Evolutionary conservation across 2,888 invertebrate genomes (phyloP), one percentile per base, ranked within the genome.

Genomic region (Spodoptera littoralis): DNA sequence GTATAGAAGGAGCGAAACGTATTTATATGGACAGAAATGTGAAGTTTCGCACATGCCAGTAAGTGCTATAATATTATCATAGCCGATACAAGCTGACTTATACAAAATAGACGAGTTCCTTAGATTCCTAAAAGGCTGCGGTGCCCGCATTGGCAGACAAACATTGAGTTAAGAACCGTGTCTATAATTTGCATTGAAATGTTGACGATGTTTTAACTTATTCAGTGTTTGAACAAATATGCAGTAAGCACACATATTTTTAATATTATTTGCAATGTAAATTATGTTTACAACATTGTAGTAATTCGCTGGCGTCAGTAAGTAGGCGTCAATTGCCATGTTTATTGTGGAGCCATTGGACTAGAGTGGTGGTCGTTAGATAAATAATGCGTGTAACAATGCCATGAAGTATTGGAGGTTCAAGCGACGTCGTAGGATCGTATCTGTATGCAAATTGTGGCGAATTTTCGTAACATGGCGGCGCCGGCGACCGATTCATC

Each of bases 401-500:
- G 82, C 84, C 84, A 81, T 84, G 83, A 84, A 79, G 82, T 83
- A 85, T 87, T 77, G 70, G 67, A 67, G 71, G 73, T 69, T 76
- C 72, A 60, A 67, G 56, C 62, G 66, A 60, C 58, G 74, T 87
- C 80, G 78, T 81, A 77, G 88, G 89, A 90, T 91, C 79, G 84
- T 90, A 92, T 91, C 90, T 89, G 79, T 90, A 91, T 92, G 92
- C 89, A 92, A 92, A 93, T 92, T 89, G 88, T 84, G 80, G 88
- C 83, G 88, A 91, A 91, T 92, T 94, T 94, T 92, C 92, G 93
- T 91, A 92, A 93, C 88, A 80, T 82, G 80, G 82, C 83, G 84
- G 86, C 87, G 87, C 86, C 86, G 84, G 85, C 80, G 87, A 87
- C 86, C 93, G 90, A 93, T 94, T 89, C 92, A 93, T 94, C 94